Base-by-base conservation (phyloP, 1,140 invertebrate genomes). In the Caenorhabditis remanei region DNA sequence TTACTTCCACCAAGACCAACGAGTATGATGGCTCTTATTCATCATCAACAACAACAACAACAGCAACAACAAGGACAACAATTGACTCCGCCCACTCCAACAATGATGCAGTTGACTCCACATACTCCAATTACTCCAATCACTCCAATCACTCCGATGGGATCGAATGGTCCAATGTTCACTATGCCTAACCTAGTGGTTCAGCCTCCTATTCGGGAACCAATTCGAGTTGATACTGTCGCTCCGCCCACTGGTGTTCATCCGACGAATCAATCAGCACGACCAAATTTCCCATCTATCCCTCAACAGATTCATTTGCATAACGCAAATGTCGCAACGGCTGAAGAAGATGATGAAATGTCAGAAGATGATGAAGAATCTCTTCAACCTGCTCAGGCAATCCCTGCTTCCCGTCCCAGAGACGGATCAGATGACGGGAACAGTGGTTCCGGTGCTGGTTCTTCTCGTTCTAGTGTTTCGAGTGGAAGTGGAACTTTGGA, bases 401-500 rank as follows among this genome's bases (percentile, higher is more conserved):
- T 79, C 11, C 2, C n/a, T 13, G 4, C 65, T 6, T 19, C 5
- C 11, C 19, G 46, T 13, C 21, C 16, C 7, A 46, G 46, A 50
- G 71, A 40, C 16, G 71, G 71, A 53, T 24, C 46, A 4, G 71
- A 41, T 50, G 65, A 71, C 46, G 41, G 24, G 8, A 41, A 67
- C 43, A 48, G 16, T 71, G 71, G 46, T 9, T 50, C 71, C 6
- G 71, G 71, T 32, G n/a, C 71, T 0, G 8, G 21, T 1, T 46
- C 65, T 4, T 46, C 65, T 71, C 65, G 65, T n/a, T 79, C 71
- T 4, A 79, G 71, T 50, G 71, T 46, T 13, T 79, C 71, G 8
- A 50, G 71, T 79, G 71, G 71, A 21, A 79, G 71, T 79, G 71
- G 71, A 21, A 50, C 71, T 13, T 24, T 79, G 46, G 71, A 79